These are phyloP conservation scores for Heterochromis multidens DNA, from an alignment of 2,113 vertebrate species.

Conservation along the genomic window DNA sequence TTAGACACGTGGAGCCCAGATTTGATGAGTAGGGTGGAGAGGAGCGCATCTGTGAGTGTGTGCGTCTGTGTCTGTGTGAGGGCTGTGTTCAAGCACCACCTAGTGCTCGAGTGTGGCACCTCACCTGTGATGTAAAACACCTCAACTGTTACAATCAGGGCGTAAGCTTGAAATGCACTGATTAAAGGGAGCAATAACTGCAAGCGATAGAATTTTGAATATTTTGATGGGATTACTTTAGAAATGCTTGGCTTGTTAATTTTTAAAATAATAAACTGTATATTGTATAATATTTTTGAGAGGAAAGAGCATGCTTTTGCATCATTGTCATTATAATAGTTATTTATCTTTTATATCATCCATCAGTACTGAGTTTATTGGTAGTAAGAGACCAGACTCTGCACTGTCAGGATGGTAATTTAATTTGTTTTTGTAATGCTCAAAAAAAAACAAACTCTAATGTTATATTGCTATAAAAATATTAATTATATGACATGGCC, in stretches of 20 bases:
- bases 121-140: conserved; percentile 52
- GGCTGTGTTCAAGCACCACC: conserved; percentile 82
- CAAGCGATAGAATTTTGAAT: background rate
- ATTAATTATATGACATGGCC: background rate
- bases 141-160: background rate
- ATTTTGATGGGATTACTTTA: background rate
- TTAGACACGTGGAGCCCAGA: conserved; percentile 61
- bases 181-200: background rate
- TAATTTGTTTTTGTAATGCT: background rate
- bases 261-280: background rate
- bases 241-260: background rate
- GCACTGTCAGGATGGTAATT: background rate
- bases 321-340: background rate
- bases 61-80: conserved; percentile 29
- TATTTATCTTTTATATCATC: background rate
- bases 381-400: background rate
- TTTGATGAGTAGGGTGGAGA: conserved; percentile 50
- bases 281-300: background rate
- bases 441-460: background rate
- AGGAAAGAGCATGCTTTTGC: background rate
- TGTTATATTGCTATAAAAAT: background rate
- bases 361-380: background rate
- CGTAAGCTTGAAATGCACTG: background rate
- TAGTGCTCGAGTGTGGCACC: conserved; percentile 71
- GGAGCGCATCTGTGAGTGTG: conserved; percentile 6